Conservation (phyloP, 2,888 invertebrate genomes). For the Aradus depressus region DNA sequence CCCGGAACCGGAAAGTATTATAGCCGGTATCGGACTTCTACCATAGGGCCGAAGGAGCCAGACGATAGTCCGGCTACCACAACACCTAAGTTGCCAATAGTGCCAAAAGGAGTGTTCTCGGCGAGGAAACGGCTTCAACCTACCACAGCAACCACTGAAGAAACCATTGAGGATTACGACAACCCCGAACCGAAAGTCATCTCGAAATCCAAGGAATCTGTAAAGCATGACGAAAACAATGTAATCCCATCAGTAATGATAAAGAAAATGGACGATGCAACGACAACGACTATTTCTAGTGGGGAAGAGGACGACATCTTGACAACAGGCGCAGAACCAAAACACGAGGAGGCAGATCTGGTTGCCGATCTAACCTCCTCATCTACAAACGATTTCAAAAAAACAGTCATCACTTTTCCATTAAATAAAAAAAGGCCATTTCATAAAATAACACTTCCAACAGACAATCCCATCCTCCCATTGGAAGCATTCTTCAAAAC, state of each 20-base stretch:
- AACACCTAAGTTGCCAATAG: conserved; percentile 22
- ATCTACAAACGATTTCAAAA: conserved; percentile 58
- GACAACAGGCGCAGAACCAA: conserved; percentile 13
- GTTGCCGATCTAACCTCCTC: conserved; percentile 63
- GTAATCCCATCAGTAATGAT: conserved; percentile 24
- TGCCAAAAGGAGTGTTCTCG: conserved; percentile 32
- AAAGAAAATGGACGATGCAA: conserved; percentile 26
- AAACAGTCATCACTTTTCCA: too few relatives aligned
- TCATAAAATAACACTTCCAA: conserved; percentile 60
- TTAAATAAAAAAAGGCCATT: conserved; percentile 51
- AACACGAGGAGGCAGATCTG: conserved; percentile 34
- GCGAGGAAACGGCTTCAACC: conserved; percentile 31
- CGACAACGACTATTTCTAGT: conserved; percentile 26
- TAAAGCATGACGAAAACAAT: conserved; percentile 26
- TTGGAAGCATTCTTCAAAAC: conserved; percentile 72
- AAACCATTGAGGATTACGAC: conserved; percentile 24
- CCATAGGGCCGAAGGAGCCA: conserved; percentile 27
- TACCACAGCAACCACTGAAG: conserved; percentile 20
- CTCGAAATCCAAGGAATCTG: conserved; percentile 14
- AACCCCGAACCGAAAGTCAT: conserved; percentile 16
- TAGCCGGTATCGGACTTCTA: conserved; percentile 32
- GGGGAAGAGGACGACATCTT: conserved; percentile 20
- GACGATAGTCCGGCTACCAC: conserved; percentile 24
- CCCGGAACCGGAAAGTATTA: conserved; percentile 33
- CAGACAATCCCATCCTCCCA: conserved; percentile 67